These are phyloP conservation scores for Eulemur rubriventer DNA, from an alignment of 2,797 vertebrate genomes.

Conservation along the genomic window DNA sequence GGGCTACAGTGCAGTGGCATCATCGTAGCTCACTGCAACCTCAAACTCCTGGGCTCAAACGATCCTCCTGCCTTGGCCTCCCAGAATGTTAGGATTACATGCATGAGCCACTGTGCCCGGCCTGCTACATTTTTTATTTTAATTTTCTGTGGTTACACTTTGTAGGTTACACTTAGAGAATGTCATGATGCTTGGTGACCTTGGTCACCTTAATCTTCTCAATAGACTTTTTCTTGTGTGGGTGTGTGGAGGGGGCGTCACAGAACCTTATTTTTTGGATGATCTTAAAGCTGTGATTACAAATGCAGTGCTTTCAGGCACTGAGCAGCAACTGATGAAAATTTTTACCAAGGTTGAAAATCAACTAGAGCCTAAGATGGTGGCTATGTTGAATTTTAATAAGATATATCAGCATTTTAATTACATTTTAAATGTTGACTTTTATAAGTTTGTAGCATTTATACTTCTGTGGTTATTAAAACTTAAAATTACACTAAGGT, in stretches of 20 bases:
- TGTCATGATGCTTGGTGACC: not conserved
- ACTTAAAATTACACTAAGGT: not conserved
- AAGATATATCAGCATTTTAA: not conserved
- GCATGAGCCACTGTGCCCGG: no score
- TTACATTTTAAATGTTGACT: not conserved
- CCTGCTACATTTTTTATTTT: not conserved
- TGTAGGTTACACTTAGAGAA: not conserved
- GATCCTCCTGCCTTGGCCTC: no score
- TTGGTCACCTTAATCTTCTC: not conserved
- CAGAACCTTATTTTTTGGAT: not conserved
- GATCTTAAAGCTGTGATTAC: not conserved
- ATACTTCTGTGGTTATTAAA: not conserved
- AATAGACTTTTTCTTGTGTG: not conserved
- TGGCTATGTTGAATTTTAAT: slow-evolving; percentile 31
- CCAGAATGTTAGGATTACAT: no score
- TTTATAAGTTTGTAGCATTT: slow-evolving; percentile 19
- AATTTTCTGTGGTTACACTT: not conserved
- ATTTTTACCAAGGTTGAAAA: slow-evolving; percentile 14
- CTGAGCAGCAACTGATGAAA: not conserved
- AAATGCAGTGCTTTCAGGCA: not conserved
- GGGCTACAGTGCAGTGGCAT: no score
- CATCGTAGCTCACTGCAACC: no score
- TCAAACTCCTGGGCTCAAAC: no score
- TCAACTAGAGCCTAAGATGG: not conserved
- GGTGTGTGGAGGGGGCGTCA: no score